Conservation (phyloP, 2,113 vertebrate species). For the Pachyramphus minor region DNA sequence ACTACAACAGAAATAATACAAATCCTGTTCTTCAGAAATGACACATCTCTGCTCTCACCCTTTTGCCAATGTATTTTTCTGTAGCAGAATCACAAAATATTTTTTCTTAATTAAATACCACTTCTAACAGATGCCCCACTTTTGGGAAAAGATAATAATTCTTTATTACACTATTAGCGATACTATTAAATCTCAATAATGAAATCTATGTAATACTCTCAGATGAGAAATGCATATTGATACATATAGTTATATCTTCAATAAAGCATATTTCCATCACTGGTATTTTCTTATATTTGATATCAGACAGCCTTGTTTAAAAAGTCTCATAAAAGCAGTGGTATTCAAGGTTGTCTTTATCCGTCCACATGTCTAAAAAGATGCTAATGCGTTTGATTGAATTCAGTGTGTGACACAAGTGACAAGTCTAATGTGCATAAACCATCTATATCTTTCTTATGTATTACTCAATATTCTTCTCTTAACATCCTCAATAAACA, state of each 20-base stretch:
- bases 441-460: background rate
- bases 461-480: background rate
- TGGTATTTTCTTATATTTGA: background rate
- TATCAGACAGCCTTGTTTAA: background rate
- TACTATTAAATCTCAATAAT: background rate
- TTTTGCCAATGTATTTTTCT: background rate
- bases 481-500: background rate
- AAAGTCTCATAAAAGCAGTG: background rate
- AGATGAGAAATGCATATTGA: background rate
- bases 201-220: background rate
- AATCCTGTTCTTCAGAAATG: background rate
- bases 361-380: background rate
- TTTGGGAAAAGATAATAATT: background rate
- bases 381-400: background rate
- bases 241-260: background rate
- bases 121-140: background rate
- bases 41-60: background rate
- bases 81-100: background rate
- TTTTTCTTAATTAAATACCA: background rate
- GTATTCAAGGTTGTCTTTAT: background rate
- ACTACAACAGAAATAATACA: background rate
- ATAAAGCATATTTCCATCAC: background rate
- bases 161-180: background rate
- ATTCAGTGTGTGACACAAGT: background rate
- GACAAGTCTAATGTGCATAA: background rate